Conservation (phyloP, 1,140 invertebrate genomes). For the Bombyx mori region ASM3026992v2 NC_085112.1:7887001-7887500, state of each 20-base stretch:
- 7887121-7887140: not conserved
- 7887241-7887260: conserved; percentile 67
- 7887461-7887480: conserved; percentile 62
- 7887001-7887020: too few species aligned
- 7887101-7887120: too few species aligned
- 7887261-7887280: conserved; percentile 52
- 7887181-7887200: conserved; percentile 70
- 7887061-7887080: too few species aligned
- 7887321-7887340: conserved; percentile 16
- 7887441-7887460: conserved; percentile 51
- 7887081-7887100: not conserved
- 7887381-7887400: conserved; percentile 69
- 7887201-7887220: conserved; percentile 66
- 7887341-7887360: conserved; percentile 50
- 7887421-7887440: conserved; percentile 51
- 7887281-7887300: conserved; percentile 43
- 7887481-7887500: conserved; percentile 65
- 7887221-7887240: conserved; percentile 71
- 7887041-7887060: too few species aligned
- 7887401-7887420: conserved; percentile 49
- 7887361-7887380: conserved; percentile 62
- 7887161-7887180: conserved; percentile 55
- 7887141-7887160: conserved; percentile 43
- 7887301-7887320: conserved; percentile 22
- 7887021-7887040: too few species aligned